Percentiles rank a stretch among this genome's conserved stretches.
These are phyloP conservation scores for Huso huso DNA, from an alignment of 2,797 vertebrate genomes.

Conservation along the genomic window DNA sequence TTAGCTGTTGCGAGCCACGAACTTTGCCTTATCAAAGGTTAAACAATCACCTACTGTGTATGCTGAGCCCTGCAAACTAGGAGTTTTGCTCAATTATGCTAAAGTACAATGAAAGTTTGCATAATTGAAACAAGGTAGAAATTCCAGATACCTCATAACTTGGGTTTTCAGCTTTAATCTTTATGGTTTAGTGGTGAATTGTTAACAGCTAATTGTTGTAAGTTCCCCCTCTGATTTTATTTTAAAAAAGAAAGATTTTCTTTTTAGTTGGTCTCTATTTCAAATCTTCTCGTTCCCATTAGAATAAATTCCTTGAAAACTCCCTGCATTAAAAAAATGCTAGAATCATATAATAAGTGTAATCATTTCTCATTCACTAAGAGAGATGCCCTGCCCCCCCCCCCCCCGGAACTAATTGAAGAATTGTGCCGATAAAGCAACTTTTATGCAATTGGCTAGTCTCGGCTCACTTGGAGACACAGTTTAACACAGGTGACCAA, in stretches of 20 bases:
- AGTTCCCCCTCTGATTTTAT: conserved; percentile 4
- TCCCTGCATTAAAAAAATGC: too few species aligned
- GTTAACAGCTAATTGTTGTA: conserved; percentile 15
- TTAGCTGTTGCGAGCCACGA: conserved; percentile 27
- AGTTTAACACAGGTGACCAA: too few species aligned
- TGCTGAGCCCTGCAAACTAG: conserved; percentile 20
- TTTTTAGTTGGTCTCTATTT: background rate
- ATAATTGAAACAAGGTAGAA: conserved; percentile 29
- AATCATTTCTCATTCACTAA: too few species aligned
- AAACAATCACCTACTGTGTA: conserved; percentile 21
- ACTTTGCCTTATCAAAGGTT: conserved; percentile 26
- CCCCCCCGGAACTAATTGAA: too few species aligned
- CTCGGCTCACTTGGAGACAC: too few species aligned
- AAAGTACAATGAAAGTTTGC: conserved; percentile 31
- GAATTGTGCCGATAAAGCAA: too few species aligned
- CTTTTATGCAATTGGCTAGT: too few species aligned
- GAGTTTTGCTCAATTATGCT: conserved; percentile 36
- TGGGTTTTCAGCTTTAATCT: conserved; percentile 25
- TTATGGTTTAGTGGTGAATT: conserved; percentile 29
- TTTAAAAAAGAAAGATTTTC: too few species aligned
- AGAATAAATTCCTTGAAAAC: too few species aligned
- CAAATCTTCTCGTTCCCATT: background rate
- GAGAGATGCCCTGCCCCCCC: too few species aligned
- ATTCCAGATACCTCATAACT: conserved; percentile 16
- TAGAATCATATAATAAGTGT: too few species aligned